A percentile compares a stretch with the other conserved stretches of the same genome.
Conservation (phyloP, 2,888 invertebrate species). For the Limnephilus marmoratus region DNA sequence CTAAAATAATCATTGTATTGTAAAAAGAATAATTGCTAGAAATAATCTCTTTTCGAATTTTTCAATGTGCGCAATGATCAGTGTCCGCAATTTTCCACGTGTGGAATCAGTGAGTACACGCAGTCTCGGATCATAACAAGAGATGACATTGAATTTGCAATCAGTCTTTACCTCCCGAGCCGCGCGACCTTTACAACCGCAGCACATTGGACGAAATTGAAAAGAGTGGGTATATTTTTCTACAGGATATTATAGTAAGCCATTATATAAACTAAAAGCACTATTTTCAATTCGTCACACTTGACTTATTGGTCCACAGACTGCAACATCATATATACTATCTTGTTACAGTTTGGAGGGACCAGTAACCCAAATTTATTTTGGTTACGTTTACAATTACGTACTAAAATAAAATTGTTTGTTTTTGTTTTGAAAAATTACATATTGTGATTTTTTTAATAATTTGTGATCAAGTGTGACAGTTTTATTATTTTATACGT, state of each 20-base stretch:
- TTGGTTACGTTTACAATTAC: constrained; percentile 61
- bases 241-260: constrained; percentile 38
- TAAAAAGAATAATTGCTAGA: not conserved
- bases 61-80: not conserved
- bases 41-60: not conserved
- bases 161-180: constrained; percentile 5
- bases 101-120: not conserved
- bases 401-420: constrained; percentile 8
- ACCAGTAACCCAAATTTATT: constrained; percentile 39
- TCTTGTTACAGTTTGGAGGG: constrained; percentile 52
- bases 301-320: constrained; percentile 52
- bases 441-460: not conserved
- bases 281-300: constrained; percentile 32
- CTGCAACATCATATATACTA: constrained; percentile 41
- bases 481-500: constrained; percentile 26
- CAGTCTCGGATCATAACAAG: constrained; percentile 31
- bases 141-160: constrained; percentile 50
- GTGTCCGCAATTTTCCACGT: not conserved
- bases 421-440: not conserved
- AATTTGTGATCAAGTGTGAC: constrained; percentile 24
- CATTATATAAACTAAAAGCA: constrained; percentile 57
- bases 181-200: constrained; percentile 49
- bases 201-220: constrained; percentile 51
- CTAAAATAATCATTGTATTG: not conserved
- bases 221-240: constrained; percentile 45